Base-by-base conservation (phyloP, 2,113 vertebrate species). In the Nicator chloris region DNA sequence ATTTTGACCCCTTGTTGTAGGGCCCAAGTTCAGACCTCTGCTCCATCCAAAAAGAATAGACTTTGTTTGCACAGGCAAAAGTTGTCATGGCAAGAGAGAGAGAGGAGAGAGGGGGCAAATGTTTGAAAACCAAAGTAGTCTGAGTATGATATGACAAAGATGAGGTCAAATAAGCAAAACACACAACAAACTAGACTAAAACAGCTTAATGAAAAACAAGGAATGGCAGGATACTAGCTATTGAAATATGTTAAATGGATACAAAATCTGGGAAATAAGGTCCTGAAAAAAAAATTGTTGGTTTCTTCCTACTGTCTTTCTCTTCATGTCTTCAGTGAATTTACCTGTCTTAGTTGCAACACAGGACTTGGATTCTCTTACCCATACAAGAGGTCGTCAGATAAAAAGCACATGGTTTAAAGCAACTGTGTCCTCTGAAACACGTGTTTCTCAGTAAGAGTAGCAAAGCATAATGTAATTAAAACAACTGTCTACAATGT, bases 391-490 rank as follows among this genome's bases (percentile, higher is more conserved):
- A 61, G 35, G 39, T 28, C 0, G 0, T 76, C 49, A 65, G 39
- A 42, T 82, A 28, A 69, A 91, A 82, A 66, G 21, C 30, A 33
- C 5, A 3, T 31, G 14, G 66, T 63, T 70, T 77, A 83, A 90
- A 92, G 82, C 22, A 86, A 68, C 86, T 51, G 15, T 3, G 0
- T 57, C 54, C 59, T 79, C 59, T 27, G 30, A 85, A 95, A 66
- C 28, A 47, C 17, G 86, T 1, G 14, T 83, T 87, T 80, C 59
- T 90, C 39, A 30, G 33, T 51, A 61, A 73, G 44, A 94, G 39
- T n/a, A 60, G 42, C 54, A 66, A 73, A 91, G 37, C 31, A 16
- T 73, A 93, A 93, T 86, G 47, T 61, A 86, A 90, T 93, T 86
- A 64, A 80, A 93, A 35, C 47, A 76, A 56, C 85, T 73, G 44